Base-by-base conservation (phyloP, 2,113 vertebrate genomes). In the Grantiella picta region DNA sequence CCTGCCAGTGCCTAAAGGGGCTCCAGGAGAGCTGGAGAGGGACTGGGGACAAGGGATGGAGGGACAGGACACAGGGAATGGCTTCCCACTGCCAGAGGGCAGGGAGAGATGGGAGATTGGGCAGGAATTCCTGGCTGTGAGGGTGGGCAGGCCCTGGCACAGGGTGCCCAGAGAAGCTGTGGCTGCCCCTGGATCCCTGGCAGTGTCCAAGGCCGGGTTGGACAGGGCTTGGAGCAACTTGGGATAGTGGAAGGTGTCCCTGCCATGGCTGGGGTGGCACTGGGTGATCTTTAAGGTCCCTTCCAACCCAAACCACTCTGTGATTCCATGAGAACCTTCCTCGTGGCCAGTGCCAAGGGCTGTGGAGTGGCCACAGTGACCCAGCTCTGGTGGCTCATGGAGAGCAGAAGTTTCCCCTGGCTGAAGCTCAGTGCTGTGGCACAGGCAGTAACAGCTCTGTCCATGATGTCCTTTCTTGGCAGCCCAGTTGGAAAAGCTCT, bases 41-140 rank as follows among this genome's bases (percentile, higher is more conserved):
- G 44, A 12, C 52, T 38, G 0, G 6, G 77, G 33, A 52, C 19
- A 28, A 57, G 33, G 31, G 17, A 49, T 50, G 49, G 49, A 66
- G 42, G 2, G 42, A 24, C 22, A 25, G 77, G 33, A 52, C 23
- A 33, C 50, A 22, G 31, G 31, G 7, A 57, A 59, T 50, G 50
- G 59, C 3, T 57, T 50, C 31, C 3, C 9, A 42, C 35, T 71
- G 66, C 8, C 18, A 52, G 31, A 50, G 27, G 31, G 31, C 22
- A n/a, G 42, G 40, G 11, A 12, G 9, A n/a, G 64, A 12, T 50
- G 76, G 31, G 27, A 33, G 27, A 13, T 0, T 65, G 44, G 27
- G 44, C 0, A 33, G 33, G 4, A n/a, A 28, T 59, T 20, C 0
- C 4, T 52, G 4, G 3, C 18, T 73, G 2, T 0, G 44, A 72